Percentiles rank a stretch among this genome's conserved stretches.
These are phyloP conservation scores for Agapetus fuscipes DNA, from an alignment of 2,888 invertebrate genomes.

Conservation along the genomic window DNA sequence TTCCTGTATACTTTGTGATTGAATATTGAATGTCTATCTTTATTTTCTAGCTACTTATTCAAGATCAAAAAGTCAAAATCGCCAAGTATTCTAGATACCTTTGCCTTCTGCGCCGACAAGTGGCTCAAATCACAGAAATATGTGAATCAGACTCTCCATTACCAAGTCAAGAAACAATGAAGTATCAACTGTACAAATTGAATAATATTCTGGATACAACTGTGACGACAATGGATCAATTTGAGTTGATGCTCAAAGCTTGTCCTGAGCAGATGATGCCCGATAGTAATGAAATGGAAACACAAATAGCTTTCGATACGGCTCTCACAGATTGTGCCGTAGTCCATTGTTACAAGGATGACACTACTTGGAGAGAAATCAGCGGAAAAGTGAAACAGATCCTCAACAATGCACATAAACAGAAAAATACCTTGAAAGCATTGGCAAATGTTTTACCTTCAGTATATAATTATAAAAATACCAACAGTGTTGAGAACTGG, in stretches of 20 bases:
- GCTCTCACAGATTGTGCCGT: slow-evolving; percentile 34
- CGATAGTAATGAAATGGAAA: slow-evolving; percentile 19
- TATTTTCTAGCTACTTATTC: slow-evolving; percentile 48
- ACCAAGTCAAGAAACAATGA: slow-evolving; percentile 31
- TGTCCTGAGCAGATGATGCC: slow-evolving; percentile 31
- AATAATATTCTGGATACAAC: slow-evolving; percentile 41
- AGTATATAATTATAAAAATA: slow-evolving; percentile 26
- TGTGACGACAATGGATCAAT: slow-evolving; percentile 55
- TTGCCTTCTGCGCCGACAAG: slow-evolving; percentile 44
- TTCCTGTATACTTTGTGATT: too few species aligned
- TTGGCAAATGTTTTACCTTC: slow-evolving; percentile 29
- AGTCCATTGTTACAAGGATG: slow-evolving; percentile 34
- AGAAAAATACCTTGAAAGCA: slow-evolving; percentile 34
- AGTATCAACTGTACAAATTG: slow-evolving; percentile 33
- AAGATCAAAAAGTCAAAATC: slow-evolving; percentile 54
- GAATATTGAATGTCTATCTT: slow-evolving; percentile 4
- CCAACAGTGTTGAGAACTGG: slow-evolving; percentile 22
- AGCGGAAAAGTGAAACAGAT: slow-evolving; percentile 31
- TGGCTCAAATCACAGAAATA: slow-evolving; percentile 31
- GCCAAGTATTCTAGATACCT: slow-evolving; percentile 47
- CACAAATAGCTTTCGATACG: slow-evolving; percentile 33
- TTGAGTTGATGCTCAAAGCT: slow-evolving; percentile 52
- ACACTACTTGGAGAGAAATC: slow-evolving; percentile 34
- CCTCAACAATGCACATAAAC: slow-evolving; percentile 31
- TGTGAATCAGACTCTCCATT: slow-evolving; percentile 29